Percentiles rank a stretch among this genome's conserved stretches.
These are phyloP conservation scores for Drosophila rhopaloa DNA, from an alignment of 1,140 invertebrate genomes.

Conservation along the genomic window DNA sequence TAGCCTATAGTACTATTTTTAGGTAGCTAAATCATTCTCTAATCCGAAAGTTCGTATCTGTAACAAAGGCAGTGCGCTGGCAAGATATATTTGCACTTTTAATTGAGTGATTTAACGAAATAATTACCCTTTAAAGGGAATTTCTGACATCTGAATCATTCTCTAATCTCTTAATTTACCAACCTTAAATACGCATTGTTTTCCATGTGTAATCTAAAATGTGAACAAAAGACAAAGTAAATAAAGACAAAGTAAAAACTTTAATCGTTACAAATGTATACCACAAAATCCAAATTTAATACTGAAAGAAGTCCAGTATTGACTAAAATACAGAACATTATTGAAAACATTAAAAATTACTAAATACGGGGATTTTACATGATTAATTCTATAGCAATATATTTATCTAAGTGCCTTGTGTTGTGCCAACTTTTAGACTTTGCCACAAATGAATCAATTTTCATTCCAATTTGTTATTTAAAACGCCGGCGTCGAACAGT, in stretches of 20 bases:
- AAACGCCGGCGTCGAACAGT: slow-evolving; percentile 57
- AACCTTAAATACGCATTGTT: too few relatives aligned
- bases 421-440: slow-evolving; percentile 8
- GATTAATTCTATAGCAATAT: not conserved
- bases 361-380: too few relatives aligned
- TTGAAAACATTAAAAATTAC: too few relatives aligned
- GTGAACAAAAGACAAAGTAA: too few relatives aligned
- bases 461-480: slow-evolving; percentile 56
- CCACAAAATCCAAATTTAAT: too few relatives aligned
- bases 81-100: slow-evolving; percentile 7
- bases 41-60: not conserved
- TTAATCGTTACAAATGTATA: too few relatives aligned
- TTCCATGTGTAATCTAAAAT: too few relatives aligned
- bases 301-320: too few relatives aligned
- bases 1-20: not conserved
- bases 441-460: slow-evolving; percentile 11
- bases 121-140: not conserved
- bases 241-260: too few relatives aligned
- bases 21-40: not conserved
- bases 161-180: not conserved
- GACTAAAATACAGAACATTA: too few relatives aligned
- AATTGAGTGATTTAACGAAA: not conserved
- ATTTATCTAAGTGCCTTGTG: not conserved
- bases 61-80: not conserved
- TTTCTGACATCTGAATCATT: not conserved